Conservation (phyloP, 2,797 vertebrate genomes). For the Periparus ater region DNA sequence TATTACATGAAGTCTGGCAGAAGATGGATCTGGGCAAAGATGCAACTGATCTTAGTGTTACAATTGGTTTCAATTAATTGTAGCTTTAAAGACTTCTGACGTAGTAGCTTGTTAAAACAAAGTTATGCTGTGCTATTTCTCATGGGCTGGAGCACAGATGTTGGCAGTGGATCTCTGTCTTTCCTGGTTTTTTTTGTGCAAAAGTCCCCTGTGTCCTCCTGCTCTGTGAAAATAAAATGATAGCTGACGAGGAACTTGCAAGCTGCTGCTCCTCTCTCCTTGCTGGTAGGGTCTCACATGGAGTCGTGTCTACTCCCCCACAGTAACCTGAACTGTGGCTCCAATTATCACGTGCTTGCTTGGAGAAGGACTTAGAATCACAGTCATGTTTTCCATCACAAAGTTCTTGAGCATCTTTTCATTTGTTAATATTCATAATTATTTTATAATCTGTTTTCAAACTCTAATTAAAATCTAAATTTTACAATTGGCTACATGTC, state of each 20-base stretch:
- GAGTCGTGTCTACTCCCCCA: accelerated
- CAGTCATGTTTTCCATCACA: neutral
- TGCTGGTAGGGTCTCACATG: neutral
- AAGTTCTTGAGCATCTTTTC: neutral
- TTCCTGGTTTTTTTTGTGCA: neutral
- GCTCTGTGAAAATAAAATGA: neutral
- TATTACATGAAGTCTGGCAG: neutral
- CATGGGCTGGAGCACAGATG: accelerated
- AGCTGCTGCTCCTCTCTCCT: neutral
- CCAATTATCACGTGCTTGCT: accelerated
- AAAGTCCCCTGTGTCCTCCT: neutral
- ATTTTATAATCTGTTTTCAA: neutral
- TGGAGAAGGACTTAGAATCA: neutral
- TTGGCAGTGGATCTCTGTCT: neutral
- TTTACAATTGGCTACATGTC: neutral
- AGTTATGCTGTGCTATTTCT: neutral
- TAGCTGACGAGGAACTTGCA: neutral
- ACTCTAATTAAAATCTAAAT: neutral
- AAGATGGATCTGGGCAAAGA: neutral
- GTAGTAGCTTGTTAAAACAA: neutral
- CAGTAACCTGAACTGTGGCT: accelerated
- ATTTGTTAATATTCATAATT: neutral
- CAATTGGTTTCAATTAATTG: neutral
- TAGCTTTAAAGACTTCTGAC: neutral
- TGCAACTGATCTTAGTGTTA: neutral